Percentiles rank a stretch among this genome's conserved stretches.
phyloP scores from a whole-genome alignment of 1,140 invertebrate species.

The Diuraphis noxia region DNA sequence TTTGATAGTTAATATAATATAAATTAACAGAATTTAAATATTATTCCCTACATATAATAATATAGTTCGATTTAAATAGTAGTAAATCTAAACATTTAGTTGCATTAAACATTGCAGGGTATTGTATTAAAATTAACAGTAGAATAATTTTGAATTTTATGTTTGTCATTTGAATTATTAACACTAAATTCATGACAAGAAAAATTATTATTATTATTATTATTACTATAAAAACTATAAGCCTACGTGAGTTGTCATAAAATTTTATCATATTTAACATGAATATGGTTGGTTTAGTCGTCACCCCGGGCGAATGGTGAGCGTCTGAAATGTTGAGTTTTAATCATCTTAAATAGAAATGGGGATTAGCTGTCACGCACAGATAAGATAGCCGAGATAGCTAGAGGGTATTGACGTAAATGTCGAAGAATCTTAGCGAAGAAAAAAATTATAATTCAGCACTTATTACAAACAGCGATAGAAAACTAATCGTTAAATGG shows the following conservation, averaged over 20 bases:
- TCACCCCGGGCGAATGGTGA: background rate
- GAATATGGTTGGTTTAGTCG: background rate
- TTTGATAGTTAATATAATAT: too few species aligned
- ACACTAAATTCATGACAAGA: too few species aligned
- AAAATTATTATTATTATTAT: background rate
- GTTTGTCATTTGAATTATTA: too few species aligned
- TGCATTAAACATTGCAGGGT: too few species aligned
- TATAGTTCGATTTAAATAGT: too few species aligned
- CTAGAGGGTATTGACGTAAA: constrained; percentile 17
- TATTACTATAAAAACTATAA: background rate
- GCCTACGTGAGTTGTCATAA: background rate
- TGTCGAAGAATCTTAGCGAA: background rate
- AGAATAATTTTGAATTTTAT: too few species aligned
- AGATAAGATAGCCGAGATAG: background rate
- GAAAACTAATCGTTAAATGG: constrained; percentile 44
- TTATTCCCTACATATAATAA: too few species aligned
- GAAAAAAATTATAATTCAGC: constrained; percentile 21
- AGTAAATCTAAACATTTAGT: too few species aligned
- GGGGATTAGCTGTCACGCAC: constrained; percentile 6
- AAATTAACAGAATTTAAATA: too few species aligned
- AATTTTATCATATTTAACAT: background rate
- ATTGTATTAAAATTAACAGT: too few species aligned
- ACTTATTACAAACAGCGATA: background rate
- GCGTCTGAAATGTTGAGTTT: background rate
- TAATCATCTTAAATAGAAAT: constrained; percentile 23